phyloP scores from a whole-genome alignment of 2,888 invertebrate genomes.

The Ochropleura plecta region DNA sequence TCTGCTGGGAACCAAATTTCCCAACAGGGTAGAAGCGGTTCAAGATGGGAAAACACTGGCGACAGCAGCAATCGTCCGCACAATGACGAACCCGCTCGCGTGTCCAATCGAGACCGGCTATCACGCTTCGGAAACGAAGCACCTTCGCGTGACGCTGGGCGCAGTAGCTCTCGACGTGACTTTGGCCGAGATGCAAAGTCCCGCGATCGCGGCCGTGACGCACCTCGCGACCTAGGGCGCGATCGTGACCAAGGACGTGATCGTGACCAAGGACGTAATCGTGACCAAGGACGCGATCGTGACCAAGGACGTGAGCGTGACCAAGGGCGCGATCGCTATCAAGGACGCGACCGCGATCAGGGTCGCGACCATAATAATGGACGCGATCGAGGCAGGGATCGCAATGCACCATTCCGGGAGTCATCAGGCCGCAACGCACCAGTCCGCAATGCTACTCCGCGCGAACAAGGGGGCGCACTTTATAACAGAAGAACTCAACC shows the following conservation, averaged over 20 bases:
- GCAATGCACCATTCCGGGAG: slow-evolving; percentile 4
- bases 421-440: slow-evolving; percentile 2
- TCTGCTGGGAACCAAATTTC: slow-evolving; percentile 39
- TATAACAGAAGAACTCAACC: slow-evolving; percentile 28
- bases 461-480: slow-evolving; percentile 14
- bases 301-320: slow-evolving; percentile 13
- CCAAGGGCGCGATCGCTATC: slow-evolving; percentile 20
- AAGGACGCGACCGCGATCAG: slow-evolving; percentile 29
- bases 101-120: slow-evolving; percentile 18
- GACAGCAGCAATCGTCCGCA: slow-evolving; percentile 5
- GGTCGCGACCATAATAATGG: background rate
- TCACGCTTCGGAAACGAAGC: slow-evolving; percentile 14
- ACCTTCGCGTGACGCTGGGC: slow-evolving; percentile 18
- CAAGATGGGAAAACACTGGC: slow-evolving; percentile 34
- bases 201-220: slow-evolving; percentile 25
- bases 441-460: slow-evolving; percentile 10
- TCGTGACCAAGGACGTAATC: slow-evolving; percentile 14
- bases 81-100: slow-evolving; percentile 13
- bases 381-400: no score
- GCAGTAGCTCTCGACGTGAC: slow-evolving; percentile 18
- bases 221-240: slow-evolving; percentile 26
- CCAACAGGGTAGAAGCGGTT: slow-evolving; percentile 30
- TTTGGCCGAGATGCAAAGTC: slow-evolving; percentile 10
- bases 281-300: slow-evolving; percentile 17
- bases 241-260: slow-evolving; percentile 27